A percentile compares a stretch with the other conserved stretches of the same genome.
These are phyloP conservation scores for Colaptes auratus DNA, from an alignment of 2,113 vertebrate genomes.

Conservation along the genomic window DNA sequence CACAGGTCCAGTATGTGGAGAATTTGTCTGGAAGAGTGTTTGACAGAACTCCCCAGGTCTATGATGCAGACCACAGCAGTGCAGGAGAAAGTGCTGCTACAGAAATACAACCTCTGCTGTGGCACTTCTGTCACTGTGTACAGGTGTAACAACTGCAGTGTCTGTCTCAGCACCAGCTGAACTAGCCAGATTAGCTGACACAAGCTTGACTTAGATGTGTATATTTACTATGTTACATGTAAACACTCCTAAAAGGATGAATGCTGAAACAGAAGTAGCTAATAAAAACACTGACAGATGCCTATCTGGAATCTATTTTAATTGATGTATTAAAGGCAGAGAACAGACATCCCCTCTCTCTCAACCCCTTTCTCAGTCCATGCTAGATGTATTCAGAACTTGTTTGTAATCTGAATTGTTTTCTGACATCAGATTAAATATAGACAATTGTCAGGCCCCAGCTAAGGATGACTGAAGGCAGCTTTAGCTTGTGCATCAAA, in stretches of 20 bases:
- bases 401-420: not conserved
- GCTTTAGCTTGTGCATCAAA: slow-evolving; percentile 23
- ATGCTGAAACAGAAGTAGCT: not conserved
- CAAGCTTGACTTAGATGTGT: not conserved
- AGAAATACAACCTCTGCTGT: not conserved
- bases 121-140: not conserved
- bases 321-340: not conserved
- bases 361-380: not conserved
- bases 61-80: not conserved
- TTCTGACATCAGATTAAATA: slow-evolving; percentile 27
- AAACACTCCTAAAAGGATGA: not conserved
- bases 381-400: not conserved
- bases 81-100: not conserved
- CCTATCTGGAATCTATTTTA: not conserved
- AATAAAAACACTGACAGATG: not conserved
- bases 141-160: not conserved
- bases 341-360: not conserved
- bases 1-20: not conserved
- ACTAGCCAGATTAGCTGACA: not conserved
- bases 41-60: not conserved
- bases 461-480: slow-evolving; percentile 28
- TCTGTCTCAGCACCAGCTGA: not conserved
- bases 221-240: not conserved
- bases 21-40: not conserved
- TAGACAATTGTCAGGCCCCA: not conserved